Base-by-base conservation (phyloP, 1,140 invertebrate species). In the Medauroidea extradentata region DNA sequence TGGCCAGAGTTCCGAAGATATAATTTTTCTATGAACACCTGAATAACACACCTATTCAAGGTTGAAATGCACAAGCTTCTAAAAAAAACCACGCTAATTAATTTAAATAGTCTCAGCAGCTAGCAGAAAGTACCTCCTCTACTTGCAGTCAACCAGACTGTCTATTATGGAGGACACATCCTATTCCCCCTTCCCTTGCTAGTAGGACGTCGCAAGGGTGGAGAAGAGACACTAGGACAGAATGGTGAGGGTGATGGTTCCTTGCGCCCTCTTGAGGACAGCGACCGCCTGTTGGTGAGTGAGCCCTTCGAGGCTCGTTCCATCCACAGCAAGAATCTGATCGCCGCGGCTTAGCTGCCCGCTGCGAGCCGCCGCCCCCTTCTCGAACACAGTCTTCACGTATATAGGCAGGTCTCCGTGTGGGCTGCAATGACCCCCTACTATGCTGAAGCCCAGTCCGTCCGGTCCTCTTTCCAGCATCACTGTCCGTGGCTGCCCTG, bases 301-400 rank as follows among this genome's bases (percentile, higher is more conserved):
- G 23, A 81, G 71, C 18, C 83, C 83, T 24, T 84, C 78, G 16
- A 85, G 64, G 38, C 68, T 70, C 2, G 73, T 61, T 18, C 77
- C 78, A 61, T 83, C 82, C 7, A 84, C 82, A 9, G 78, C 72
- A 2, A 82, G 58, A 41, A 85, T 82, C 71, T 82, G 80, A 66
- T 84, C 83, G n/a, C 82, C 83, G 16, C 80, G 71, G 69, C 81
- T 79, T 18, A 91, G 75, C 58, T 81, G 75, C 54, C 84, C 81
- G 60, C 85, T 81, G 25, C 86, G 84, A 9, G 88, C 88, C 60
- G 88, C 86, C 60, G 88, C 86, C 41, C 88, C 88, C 57, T 83
- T 83, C 49, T 84, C 82, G 69, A 90, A 91, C 51, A 91, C 87
- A n/a, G 85, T 90, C 70, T 91, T 91, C 13, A 91, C 86, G 68